phyloP scores from a whole-genome alignment of 2,888 invertebrate species.

The Metalampra italica region DNA sequence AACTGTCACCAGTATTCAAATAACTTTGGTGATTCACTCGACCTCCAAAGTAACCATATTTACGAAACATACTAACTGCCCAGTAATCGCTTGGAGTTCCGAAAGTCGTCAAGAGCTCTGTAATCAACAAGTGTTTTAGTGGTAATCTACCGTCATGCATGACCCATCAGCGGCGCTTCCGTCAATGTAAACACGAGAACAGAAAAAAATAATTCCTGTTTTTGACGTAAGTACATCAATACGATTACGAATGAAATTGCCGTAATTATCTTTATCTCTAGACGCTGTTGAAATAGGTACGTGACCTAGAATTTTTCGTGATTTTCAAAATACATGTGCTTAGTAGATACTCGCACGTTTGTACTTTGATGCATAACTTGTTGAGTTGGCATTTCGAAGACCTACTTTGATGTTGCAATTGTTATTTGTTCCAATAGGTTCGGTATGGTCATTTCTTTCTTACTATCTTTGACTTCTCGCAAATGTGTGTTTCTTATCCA shows the following conservation, averaged over 20 bases:
- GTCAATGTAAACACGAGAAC: constrained; percentile 29
- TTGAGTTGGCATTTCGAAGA: background rate
- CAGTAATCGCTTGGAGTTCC: constrained; percentile 50
- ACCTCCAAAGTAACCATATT: constrained; percentile 18
- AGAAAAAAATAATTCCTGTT: constrained; percentile 43
- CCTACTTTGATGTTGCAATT: background rate
- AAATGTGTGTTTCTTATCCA: background rate
- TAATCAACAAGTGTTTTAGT: constrained; percentile 51
- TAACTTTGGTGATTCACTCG: background rate
- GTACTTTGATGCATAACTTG: background rate
- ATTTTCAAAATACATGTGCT: constrained; percentile 5
- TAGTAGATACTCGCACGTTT: background rate
- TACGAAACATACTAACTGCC: constrained; percentile 26
- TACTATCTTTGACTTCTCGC: no score
- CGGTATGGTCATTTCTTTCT: background rate
- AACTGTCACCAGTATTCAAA: constrained; percentile 8
- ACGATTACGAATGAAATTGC: constrained; percentile 40
- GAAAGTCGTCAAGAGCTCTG: constrained; percentile 40
- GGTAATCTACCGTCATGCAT: constrained; percentile 51
- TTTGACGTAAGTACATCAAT: constrained; percentile 15
- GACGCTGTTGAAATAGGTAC: constrained; percentile 9
- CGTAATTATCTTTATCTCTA: constrained; percentile 27
- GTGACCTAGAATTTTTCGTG: constrained; percentile 7
- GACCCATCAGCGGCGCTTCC: constrained; percentile 53
- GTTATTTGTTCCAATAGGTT: background rate